phyloP scores from a whole-genome alignment of 1,140 invertebrate species.

The Drosophila chauvacae region DNA sequence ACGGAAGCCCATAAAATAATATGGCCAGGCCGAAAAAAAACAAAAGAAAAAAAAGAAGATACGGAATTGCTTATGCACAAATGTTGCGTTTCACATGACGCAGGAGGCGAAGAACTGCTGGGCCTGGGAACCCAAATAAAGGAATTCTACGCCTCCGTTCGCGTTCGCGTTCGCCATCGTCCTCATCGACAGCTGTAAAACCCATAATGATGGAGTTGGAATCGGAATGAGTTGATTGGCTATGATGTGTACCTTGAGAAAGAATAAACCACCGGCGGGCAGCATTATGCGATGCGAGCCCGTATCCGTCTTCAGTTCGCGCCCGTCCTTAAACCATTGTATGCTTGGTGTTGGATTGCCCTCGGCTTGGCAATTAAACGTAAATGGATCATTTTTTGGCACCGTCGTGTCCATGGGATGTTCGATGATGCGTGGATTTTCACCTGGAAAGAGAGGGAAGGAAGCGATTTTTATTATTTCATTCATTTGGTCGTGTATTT shows the following conservation, averaged over 20 bases:
- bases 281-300: constrained; percentile 86
- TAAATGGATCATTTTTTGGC: constrained; percentile 88
- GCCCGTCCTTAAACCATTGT: constrained; percentile 89
- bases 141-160: constrained; percentile 27
- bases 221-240: constrained; percentile 30
- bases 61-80: constrained; percentile 61
- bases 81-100: constrained; percentile 74
- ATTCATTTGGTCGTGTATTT: constrained; percentile 5
- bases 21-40: constrained; percentile 43
- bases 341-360: constrained; percentile 88
- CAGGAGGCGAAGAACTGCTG: constrained; percentile 2
- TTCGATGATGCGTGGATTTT: constrained; percentile 90
- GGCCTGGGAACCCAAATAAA: constrained; percentile 31
- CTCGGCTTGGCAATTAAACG: constrained; percentile 89
- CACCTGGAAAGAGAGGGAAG: constrained; percentile 72
- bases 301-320: constrained; percentile 85
- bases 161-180: constrained; percentile 11
- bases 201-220: constrained; percentile 61
- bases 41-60: background rate
- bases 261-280: constrained; percentile 90
- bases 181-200: constrained; percentile 53
- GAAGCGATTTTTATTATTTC: constrained; percentile 21
- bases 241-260: constrained; percentile 87
- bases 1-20: constrained; percentile 80
- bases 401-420: constrained; percentile 90